These are phyloP conservation scores for Sphenodon punctatus DNA, from an alignment of 2,797 vertebrate species.

Conservation along the genomic window DNA sequence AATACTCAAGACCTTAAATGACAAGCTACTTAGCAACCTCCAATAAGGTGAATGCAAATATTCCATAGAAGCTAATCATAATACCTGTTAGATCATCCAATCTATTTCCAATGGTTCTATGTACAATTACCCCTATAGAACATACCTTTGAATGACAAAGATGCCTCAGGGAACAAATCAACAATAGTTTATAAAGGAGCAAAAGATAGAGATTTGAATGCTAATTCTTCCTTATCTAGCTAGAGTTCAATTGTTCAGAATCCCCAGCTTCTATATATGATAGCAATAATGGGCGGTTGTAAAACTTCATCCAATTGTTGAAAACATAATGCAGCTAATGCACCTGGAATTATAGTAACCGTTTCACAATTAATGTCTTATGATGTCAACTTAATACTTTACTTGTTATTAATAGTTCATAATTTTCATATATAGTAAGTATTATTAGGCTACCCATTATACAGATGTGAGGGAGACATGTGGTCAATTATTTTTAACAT, in stretches of 20 bases:
- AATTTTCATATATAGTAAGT: conserved; percentile 16
- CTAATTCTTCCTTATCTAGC: no score
- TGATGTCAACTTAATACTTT: not conserved
- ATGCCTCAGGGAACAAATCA: not conserved
- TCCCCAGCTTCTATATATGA: not conserved
- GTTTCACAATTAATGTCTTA: not conserved
- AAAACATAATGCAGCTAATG: conserved; percentile 1
- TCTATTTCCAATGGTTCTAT: not conserved
- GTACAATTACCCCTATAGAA: not conserved
- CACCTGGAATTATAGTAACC: not conserved
- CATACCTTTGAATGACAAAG: not conserved
- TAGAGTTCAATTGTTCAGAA: not conserved
- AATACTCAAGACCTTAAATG: not conserved
- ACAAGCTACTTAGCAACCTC: not conserved
- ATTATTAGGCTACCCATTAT: conserved; percentile 9
- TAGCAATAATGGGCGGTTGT: not conserved
- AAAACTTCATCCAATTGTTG: not conserved
- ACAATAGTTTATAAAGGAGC: not conserved
- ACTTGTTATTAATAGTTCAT: conserved; percentile 7
- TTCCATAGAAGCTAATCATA: not conserved
- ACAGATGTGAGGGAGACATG: not conserved
- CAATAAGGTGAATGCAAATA: not conserved
- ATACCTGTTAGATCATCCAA: accelerated
- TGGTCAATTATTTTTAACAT: conserved; percentile 5
- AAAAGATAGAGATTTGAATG: not conserved